These are phyloP conservation scores for Sus scrofa DNA, from an alignment of 2,113 vertebrate species.

Conservation along the genomic window DNA sequence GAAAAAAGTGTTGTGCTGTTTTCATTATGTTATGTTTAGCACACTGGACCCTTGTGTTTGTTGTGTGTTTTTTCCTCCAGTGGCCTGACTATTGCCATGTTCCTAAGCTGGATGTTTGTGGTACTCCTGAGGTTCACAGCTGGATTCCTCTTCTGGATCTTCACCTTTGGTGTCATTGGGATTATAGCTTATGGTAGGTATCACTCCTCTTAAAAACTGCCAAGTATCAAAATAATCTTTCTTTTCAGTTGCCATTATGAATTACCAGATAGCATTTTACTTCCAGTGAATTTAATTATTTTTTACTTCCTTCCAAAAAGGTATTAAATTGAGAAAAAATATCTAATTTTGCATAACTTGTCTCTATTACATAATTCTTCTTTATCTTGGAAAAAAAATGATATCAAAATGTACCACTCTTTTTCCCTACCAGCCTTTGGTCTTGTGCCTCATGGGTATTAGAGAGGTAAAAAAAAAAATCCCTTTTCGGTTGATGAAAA, in stretches of 20 bases:
- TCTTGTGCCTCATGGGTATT: background rate
- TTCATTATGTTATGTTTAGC: background rate
- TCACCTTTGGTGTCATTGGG: conserved; percentile 92
- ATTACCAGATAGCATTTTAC: background rate
- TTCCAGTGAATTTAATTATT: background rate
- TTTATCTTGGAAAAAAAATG: background rate
- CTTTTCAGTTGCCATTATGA: conserved; percentile 21
- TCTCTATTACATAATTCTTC: background rate
- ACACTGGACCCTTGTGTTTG: background rate
- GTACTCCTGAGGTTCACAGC: conserved; percentile 94
- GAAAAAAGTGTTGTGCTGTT: background rate
- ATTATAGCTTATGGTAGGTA: conserved; percentile 94
- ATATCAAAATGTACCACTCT: background rate
- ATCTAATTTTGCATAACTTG: conserved; percentile 21
- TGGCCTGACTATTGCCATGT: conserved; percentile 94
- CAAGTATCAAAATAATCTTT: background rate
- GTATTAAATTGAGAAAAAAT: background rate
- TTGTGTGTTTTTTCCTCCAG: conserved; percentile 85
- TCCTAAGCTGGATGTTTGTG: conserved; percentile 95
- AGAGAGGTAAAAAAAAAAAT: background rate
- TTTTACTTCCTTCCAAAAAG: background rate
- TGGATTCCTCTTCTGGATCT: conserved; percentile 95
- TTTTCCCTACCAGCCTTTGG: background rate
- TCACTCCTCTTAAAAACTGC: background rate
- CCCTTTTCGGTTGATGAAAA: conserved; percentile 38